Base-by-base conservation (phyloP, 2,113 vertebrate species). In the Seriola dumerili region DNA sequence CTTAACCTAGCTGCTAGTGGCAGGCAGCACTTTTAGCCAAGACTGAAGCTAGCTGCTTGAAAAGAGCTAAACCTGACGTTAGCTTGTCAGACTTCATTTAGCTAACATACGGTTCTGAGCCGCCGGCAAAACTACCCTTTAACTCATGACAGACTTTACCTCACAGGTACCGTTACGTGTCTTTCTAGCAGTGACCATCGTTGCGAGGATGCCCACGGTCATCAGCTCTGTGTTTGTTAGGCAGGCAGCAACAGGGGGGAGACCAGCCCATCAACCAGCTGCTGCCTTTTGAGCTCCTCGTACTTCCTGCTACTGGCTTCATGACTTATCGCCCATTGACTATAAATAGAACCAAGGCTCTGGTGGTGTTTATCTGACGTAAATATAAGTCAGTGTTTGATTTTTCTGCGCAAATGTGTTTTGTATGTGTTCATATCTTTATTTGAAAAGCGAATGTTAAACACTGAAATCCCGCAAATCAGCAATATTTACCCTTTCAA, bases 71-170 rank as follows among this genome's bases (percentile, higher is more conserved):
- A 63, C 36, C 71, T 13, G 54, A 25, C 17, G 66, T 42, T 86
- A 81, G 81, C 88, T 13, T 58, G 66, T 79, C 40, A 81, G 84
- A 71, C 82, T 87, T 80, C 64, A 74, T 75, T 76, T 23, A 38
- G 83, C 71, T 62, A 55, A 69, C 78, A 34, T 23, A 32, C 9
- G 67, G 10, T 29, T 34, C 42, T 8, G 16, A 61, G 29, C 48
- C 57, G 4, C 5, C 12, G 7, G 42, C 32, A 17, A 59, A 52
- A 68, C 72, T 36, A 17, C 3, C n/a, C 11, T 19, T 42, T 21
- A 80, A 68, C 54, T 72, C 61, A 58, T 78, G 59, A 7, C 46
- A 76, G 69, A 59, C 64, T 74, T 85, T 38, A 69, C 21, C 67
- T 77, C 7, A 19, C 57, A 1, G 29, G 62, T 4, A 48, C 36